Conservation (phyloP, 2,888 invertebrate genomes). For the Tigriopus californicus region DNA sequence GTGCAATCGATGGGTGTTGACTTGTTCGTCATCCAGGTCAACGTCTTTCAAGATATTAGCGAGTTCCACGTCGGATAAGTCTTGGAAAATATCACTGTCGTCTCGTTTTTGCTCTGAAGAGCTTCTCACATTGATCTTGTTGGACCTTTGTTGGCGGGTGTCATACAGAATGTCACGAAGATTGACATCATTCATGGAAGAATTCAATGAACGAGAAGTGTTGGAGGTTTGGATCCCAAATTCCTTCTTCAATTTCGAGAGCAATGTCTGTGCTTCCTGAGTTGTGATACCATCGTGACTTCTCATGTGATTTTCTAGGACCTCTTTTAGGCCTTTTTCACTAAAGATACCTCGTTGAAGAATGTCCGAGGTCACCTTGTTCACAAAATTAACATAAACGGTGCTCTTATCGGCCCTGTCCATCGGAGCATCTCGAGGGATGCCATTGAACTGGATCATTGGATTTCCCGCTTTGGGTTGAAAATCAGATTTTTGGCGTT, state of each 20-base stretch:
- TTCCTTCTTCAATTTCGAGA: neutral
- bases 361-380: neutral
- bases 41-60: no score
- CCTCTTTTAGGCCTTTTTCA: neutral
- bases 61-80: no score
- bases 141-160: no score
- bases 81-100: no score
- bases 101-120: no score
- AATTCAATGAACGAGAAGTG: neutral
- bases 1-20: no score
- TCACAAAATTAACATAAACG: neutral
- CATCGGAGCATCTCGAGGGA: neutral
- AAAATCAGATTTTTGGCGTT: neutral
- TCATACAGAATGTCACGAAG: no score
- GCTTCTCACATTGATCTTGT: no score
- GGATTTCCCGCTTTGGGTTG: neutral
- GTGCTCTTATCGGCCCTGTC: neutral
- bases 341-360: neutral
- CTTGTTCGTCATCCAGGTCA: no score
- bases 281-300: neutral
- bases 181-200: neutral
- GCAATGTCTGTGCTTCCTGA: neutral
- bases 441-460: neutral
- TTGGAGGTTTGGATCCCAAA: neutral
- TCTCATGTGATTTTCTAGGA: neutral